Base-by-base conservation (phyloP, 2,888 invertebrate species). In the Lochmaea crataegi region DNA sequence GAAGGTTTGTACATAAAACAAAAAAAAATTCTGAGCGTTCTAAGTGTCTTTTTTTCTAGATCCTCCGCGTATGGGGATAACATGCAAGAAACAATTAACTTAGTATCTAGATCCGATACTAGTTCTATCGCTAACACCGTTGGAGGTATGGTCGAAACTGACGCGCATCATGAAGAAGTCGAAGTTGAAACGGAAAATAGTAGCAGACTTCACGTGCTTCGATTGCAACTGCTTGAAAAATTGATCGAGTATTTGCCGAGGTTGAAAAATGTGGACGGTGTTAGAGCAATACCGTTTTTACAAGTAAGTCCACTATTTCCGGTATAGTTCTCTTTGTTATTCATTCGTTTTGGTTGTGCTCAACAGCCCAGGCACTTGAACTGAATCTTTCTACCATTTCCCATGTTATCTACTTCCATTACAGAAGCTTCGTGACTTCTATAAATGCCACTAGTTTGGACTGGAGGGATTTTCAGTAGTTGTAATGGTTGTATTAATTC, bases 51-150 rank as follows among this genome's bases (percentile, higher is more conserved):
- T 71, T 45, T 22, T 16, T 32, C 0, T 7, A 90, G 96, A 56
- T 97, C 96, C 88, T 96, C 96, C 80, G 94, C 95, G 1, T 97
- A 97, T 84, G 97, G 96, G 81, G 94, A 94, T 83, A 90, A 89
- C 78, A 88, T 89, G 45, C 89, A 89, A 72, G 92, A 92, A 80
- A 86, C 88, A 32, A 84, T 85, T 51, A 85, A 82, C 72, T 88
- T 90, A 71, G 89, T 89, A 53, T 82, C 87, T 32, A 87, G 90
- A 71, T 90, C 90, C 74, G 91, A 91, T 82, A 89, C 89, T 42
- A 90, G 89, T 82, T 89, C 90, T 70, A 76, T 77, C 7, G 76
- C 76, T 53, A 82, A 79, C 73, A 77, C 78, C 5, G 72, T 65
- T 18, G 76, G 71, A 42, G 78, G 73, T 68, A 65, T 78, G 48